Evolutionary conservation across 2,888 invertebrate genomes (phyloP).

Genomic region (Tiliacea citrago): DNA sequence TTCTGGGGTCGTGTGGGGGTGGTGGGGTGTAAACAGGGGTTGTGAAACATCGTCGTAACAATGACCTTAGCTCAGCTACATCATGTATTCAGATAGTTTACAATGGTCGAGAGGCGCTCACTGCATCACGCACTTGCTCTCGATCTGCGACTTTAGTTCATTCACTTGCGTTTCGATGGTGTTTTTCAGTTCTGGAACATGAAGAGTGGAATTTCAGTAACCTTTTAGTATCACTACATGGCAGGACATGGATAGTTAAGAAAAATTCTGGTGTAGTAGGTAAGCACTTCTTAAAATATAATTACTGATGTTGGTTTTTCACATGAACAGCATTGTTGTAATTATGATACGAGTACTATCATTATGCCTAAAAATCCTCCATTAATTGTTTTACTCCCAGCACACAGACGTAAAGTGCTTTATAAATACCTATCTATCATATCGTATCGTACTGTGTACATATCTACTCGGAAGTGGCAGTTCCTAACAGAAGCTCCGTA

Average conservation of each 20-base stretch:
- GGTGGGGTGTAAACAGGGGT: constrained; percentile 72
- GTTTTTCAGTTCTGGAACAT: constrained; percentile 98
- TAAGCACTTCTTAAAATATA: not conserved
- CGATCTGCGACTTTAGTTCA: constrained; percentile 98
- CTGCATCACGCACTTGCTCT: constrained; percentile 99
- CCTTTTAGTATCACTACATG: not conserved
- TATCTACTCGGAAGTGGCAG: not conserved
- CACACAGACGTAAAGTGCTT: not conserved
- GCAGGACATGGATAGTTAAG: not conserved
- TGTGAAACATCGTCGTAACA: constrained; percentile 81
- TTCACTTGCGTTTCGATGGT: constrained; percentile 99
- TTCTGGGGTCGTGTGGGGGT: constrained; percentile 65
- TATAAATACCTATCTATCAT: not conserved
- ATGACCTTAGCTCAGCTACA: constrained; percentile 88
- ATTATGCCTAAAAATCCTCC: not conserved
- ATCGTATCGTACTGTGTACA: not conserved
- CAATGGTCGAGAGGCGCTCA: constrained; percentile 88
- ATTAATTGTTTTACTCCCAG: not conserved
- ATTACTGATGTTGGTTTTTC: not conserved
- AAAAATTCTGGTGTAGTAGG: not conserved
- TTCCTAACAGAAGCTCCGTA: not conserved
- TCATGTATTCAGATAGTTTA: constrained; percentile 84
- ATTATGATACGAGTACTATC: not conserved
- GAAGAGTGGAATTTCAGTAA: constrained; percentile 7
- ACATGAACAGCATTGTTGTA: not conserved